Base-by-base conservation (phyloP, 2,113 vertebrate species). In the Crypturellus undulatus region DNA sequence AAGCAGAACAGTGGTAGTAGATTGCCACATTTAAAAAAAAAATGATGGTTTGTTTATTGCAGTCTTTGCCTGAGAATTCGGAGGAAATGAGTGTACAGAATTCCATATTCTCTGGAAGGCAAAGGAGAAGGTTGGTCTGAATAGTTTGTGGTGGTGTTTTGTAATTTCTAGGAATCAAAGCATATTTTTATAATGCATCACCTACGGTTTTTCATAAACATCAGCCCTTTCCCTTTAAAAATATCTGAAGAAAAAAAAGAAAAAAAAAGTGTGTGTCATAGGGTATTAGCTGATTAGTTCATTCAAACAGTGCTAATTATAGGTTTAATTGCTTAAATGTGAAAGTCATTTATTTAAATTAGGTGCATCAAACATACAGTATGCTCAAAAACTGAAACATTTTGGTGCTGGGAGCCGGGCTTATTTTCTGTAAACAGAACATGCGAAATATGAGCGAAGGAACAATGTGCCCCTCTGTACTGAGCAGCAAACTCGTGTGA, bases 401-500 rank as follows among this genome's bases (percentile, higher is more conserved):
- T 93, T 92, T 81, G 71, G 73, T 93, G 10, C 77, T 84, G 80
- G 45, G 90, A 84, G 83, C 70, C 7, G 60, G 73, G 80, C 72
- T 78, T 89, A 77, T 90, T 94, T 81, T 59, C 68, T 92, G 76
- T 90, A 94, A 96, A 90, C 79, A 93, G 80, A 90, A 85, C 90
- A 92, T 90, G 88, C 51, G 62, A 96, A 95, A 96, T 91, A 76
- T 94, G 84, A 81, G 79, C 91, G 86, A 83, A 84, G 92, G 92
- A 95, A 96, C 87, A 96, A 94, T 91, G 96, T 88, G 93, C 80
- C 85, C 96, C 95, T 96, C 63, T 95, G 91, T 90, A 94, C 90
- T 94, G 93, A 97, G 95, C 56, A 25, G 92, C 92, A 97, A 97
- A 96, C 97, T 94, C 96, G 92, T 97, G 97, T 96, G 97, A 97